phyloP scores from a whole-genome alignment of 2,888 invertebrate genomes.

The Nemurella pictetii region DNA sequence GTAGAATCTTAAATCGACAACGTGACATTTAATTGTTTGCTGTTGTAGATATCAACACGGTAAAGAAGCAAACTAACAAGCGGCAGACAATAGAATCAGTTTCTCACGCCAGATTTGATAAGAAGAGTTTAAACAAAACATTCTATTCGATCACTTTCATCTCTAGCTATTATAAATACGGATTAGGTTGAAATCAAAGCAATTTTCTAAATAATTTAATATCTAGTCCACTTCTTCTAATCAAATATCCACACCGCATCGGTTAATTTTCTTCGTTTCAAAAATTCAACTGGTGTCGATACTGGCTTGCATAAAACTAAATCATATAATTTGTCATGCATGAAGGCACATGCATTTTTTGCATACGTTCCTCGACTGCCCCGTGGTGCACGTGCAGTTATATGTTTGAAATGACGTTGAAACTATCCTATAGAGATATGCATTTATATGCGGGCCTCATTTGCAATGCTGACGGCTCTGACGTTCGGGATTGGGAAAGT shows the following conservation, averaged over 20 bases:
- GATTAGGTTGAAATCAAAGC: too few species aligned
- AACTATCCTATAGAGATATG: too few species aligned
- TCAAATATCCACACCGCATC: not conserved
- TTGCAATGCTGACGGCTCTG: not conserved
- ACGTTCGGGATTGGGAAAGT: not conserved
- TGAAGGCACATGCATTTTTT: not conserved
- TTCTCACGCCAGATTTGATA: not conserved
- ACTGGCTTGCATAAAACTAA: not conserved
- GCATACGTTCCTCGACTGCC: not conserved
- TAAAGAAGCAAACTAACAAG: not conserved
- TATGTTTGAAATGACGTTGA: not conserved
- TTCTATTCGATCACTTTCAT: not conserved
- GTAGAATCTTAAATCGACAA: not conserved
- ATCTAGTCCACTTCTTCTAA: not conserved
- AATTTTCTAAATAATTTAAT: not conserved
- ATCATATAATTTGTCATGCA: not conserved
- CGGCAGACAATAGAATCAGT: not conserved
- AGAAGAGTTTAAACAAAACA: not conserved
- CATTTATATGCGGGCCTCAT: not conserved
- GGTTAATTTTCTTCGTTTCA: too few species aligned
- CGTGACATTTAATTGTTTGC: not conserved
- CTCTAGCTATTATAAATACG: too few species aligned
- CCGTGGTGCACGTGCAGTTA: not conserved
- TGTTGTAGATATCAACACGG: not conserved
- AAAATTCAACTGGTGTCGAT: not conserved